These are phyloP conservation scores for Charaxes varanes DNA, from an alignment of 1,140 invertebrate species.

Conservation along the genomic window DNA sequence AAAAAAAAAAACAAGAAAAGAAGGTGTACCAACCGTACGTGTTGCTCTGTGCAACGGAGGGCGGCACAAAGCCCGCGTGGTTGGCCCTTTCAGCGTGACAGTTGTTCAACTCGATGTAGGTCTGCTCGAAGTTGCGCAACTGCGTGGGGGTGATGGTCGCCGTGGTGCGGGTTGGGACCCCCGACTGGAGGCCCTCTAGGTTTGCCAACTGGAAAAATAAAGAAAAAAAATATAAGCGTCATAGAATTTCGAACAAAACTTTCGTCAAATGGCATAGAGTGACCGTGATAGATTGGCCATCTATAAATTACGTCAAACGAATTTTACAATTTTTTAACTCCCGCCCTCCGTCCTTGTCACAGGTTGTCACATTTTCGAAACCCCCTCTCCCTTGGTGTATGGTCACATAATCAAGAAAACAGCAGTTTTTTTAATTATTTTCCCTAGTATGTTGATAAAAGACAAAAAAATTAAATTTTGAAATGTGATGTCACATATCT, in stretches of 20 bases:
- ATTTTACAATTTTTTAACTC: no score
- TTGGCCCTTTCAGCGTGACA: constrained; percentile 81
- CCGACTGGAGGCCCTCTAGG: constrained; percentile 87
- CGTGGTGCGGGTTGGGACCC: constrained; percentile 92
- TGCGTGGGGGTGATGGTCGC: constrained; percentile 95
- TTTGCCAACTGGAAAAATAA: constrained; percentile 82
- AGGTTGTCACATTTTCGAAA: no score
- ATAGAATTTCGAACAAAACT: no score
- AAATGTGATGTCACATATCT: no score
- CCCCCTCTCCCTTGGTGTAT: no score
- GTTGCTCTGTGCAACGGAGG: constrained; percentile 65
- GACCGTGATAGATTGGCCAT: no score
- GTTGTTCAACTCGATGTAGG: constrained; percentile 81
- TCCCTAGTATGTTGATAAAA: not conserved
- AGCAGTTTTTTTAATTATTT: constrained; percentile 2
- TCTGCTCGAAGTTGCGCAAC: constrained; percentile 92
- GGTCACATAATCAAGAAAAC: no score
- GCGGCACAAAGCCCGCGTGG: constrained; percentile 92
- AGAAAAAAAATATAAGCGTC: constrained; percentile 2
- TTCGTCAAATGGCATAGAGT: no score
- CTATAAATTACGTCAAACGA: no score
- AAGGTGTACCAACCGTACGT: constrained; percentile 51
- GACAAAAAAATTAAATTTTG: no score
- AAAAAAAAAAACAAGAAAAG: no score
- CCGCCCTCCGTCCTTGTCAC: no score